phyloP scores from a whole-genome alignment of 2,113 vertebrate species.

The Centropus unirufus region DNA sequence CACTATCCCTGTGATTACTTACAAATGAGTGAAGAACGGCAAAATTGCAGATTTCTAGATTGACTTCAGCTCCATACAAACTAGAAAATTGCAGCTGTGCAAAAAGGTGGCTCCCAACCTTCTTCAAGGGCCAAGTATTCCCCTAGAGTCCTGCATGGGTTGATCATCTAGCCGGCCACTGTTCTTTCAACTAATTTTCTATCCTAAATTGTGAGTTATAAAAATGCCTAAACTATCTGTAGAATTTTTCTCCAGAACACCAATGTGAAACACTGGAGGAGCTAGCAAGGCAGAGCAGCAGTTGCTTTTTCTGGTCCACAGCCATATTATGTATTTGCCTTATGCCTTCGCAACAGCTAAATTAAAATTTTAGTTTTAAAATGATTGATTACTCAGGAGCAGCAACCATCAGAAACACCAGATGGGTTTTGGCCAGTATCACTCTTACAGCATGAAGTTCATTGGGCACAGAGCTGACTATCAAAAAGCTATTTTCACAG shows the following conservation, averaged over 20 bases:
- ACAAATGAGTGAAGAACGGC: not conserved
- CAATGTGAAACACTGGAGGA: not conserved
- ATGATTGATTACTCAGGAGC: not conserved
- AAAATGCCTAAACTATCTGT: not conserved
- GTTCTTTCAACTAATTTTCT: not conserved
- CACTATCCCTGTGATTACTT: not conserved
- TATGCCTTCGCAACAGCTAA: not conserved
- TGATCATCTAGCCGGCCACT: not conserved
- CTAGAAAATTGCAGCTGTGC: not conserved
- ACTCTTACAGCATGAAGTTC: not conserved
- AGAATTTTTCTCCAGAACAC: not conserved
- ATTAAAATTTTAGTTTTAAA: not conserved
- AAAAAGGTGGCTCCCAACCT: not conserved
- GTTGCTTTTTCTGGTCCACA: not conserved
- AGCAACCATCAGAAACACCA: not conserved
- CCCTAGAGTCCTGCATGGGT: not conserved
- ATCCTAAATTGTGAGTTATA: not conserved
- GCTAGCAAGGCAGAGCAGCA: not conserved
- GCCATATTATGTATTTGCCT: not conserved
- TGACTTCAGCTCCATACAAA: not conserved
- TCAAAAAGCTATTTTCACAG: not conserved
- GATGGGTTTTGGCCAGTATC: not conserved
- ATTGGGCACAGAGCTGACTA: not conserved
- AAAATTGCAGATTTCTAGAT: not conserved
- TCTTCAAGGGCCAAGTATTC: not conserved